Evolutionary conservation across 2,888 invertebrate genomes (phyloP), one percentile per base, ranked within the genome.

Genomic region (Melinaea marsaeus): DNA sequence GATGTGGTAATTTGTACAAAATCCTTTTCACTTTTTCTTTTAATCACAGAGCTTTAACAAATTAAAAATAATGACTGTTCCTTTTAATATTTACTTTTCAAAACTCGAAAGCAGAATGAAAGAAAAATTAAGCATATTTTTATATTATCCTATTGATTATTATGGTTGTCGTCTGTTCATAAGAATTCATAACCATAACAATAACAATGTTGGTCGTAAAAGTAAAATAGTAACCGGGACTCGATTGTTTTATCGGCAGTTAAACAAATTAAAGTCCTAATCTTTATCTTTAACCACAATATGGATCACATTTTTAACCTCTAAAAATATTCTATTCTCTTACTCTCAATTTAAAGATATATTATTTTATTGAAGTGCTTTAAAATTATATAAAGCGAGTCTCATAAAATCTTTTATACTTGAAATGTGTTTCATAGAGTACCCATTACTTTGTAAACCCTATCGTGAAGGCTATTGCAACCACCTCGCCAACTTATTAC

Each of bases 21-120:
- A 51, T 61, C 56, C 55, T 60, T 56, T 42, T 46, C 60, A 61
- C 55, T 61, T 61, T 61, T 65, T 63, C 60, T 67, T 65, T 68
- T 68, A 63, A 63, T 65, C 60, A 65, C 48, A 35, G 13, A 37
- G 61, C 42, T 45, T 61, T 63, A 60, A 55, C 32, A 5, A 47
- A 34, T 55, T 32, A 34, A 59, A 32, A 32, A 51, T 51, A 58
- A 67, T 67, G 60, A 65, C 59, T 57, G 60, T 62, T 57, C 65
- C 63, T 57, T 63, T 65, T 11, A 55, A 58, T 58, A 55, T 58
- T 64, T 51, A 54, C 59, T 46, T 46, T 37, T 42, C 7, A 1
- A 42, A 42, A 57, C 57, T 61, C 57, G 34, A 58, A 61, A 61
- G 46, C 56, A 22, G 22, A 22, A 42, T 45, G 55, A 55, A 42